phyloP scores from a whole-genome alignment of 2,888 invertebrate genomes.

The Sarcophaga subvicina region DNA sequence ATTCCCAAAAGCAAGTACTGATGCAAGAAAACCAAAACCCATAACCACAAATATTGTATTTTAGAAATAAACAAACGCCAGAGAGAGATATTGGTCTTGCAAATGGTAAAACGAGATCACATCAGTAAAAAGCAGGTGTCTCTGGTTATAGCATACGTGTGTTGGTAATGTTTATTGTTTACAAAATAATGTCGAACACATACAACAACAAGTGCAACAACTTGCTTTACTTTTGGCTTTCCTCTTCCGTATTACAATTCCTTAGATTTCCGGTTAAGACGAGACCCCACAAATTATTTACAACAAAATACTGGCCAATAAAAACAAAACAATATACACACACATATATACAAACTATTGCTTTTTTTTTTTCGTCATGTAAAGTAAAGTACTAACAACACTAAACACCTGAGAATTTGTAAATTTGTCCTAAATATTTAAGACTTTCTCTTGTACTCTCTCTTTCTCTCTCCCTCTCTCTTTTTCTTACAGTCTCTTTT shows the following conservation, averaged over 20 bases:
- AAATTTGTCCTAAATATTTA: conserved; percentile 45
- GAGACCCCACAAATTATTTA: conserved; percentile 43
- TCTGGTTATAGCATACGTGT: neutral
- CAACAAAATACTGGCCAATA: conserved; percentile 19
- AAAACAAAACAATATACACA: neutral
- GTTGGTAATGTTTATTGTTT: neutral
- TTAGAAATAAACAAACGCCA: conserved; percentile 13
- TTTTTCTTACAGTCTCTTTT: no score
- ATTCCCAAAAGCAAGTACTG: neutral
- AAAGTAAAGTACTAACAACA: conserved; percentile 2
- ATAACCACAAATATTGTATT: conserved; percentile 54
- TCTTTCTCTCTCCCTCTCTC: no score
- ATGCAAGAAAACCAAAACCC: conserved; percentile 14
- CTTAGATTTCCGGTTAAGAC: conserved; percentile 2
- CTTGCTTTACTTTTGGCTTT: neutral
- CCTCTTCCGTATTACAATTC: conserved; percentile 35
- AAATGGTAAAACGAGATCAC: neutral
- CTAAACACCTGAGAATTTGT: conserved; percentile 64
- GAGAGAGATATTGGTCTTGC: neutral
- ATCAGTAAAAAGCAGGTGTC: no score
- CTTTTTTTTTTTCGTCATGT: neutral
- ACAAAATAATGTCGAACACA: neutral
- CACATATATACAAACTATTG: neutral
- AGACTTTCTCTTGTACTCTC: no score
- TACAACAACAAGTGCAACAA: conserved; percentile 15